phyloP scores from a whole-genome alignment of 2,113 vertebrate species.

The Ciconia boyciana region DNA sequence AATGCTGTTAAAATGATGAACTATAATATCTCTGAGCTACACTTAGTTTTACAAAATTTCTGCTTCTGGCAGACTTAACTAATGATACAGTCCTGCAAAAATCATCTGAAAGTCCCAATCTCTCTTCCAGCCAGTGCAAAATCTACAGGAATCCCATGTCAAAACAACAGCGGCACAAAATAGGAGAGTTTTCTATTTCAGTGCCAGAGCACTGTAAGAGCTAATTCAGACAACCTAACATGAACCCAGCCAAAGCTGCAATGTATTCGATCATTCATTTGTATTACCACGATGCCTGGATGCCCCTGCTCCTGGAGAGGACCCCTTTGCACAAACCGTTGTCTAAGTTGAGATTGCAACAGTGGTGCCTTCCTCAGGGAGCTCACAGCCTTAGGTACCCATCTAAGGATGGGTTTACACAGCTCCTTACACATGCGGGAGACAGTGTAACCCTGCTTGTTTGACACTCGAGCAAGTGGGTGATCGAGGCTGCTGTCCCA shows the following conservation, averaged over 20 bases:
- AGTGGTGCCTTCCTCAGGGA: neutral
- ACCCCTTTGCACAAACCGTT: neutral
- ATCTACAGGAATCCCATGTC: neutral
- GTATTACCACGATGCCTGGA: neutral
- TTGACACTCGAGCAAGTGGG: neutral
- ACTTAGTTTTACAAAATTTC: neutral
- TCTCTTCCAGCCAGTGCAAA: neutral
- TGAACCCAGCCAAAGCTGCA: neutral
- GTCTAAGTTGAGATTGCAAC: neutral
- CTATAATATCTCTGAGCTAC: neutral
- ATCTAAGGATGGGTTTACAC: neutral
- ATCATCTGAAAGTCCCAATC: neutral
- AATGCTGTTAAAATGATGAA: neutral
- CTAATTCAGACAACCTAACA: neutral
- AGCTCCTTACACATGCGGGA: neutral
- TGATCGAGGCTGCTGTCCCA: neutral
- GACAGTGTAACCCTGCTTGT: neutral
- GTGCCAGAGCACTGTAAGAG: neutral
- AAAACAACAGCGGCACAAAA: neutral
- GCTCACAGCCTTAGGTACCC: neutral
- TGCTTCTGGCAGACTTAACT: neutral
- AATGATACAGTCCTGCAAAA: neutral
- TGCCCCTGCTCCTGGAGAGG: neutral
- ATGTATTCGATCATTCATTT: fast-evolving
- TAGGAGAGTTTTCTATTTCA: neutral